Evolutionary conservation across 2,888 invertebrate species (phyloP), one percentile per base, ranked within the genome.

Genomic region (Mellilla xanthometata): DNA sequence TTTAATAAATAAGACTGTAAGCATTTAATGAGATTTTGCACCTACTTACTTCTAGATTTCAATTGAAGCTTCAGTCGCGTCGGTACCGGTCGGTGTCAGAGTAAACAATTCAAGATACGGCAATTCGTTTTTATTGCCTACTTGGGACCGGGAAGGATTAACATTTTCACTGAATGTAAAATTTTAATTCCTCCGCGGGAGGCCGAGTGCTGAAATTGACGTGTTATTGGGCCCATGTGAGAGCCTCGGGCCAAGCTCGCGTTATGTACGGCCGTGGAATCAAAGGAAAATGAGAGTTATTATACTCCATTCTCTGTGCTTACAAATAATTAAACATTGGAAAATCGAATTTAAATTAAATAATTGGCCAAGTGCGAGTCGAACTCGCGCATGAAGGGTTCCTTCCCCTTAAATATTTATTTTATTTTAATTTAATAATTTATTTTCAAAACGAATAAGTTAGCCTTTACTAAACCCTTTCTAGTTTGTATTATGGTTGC

Each of bases 101-200:
- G 69, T 76, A 76, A 78, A 77, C 76, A 79, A 77, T 81, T 79
- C 74, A 81, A 81, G 82, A 81, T 78, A 74, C 72, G 60, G 69
- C 73, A 77, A 83, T 83, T 80, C 68, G 73, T 76, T 84, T 84
- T 84, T 80, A 84, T 79, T 67, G 73, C 68, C 66, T 72, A 64
- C 73, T 65, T 68, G 82, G 82, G 81, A 81, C 76, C 67, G 68
- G 65, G 66, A 80, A 76, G 78, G 81, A 82, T 85, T 84, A 85
- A 81, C 76, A 79, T 84, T 83, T 82, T 77, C 76, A 72, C 72
- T 79, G 76, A 60, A 81, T 80, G 76, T 85, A 76, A 81, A 86
- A 85, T 84, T 84, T 84, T 84, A 83, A 85, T 85, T 81, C 79
- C 64, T 68, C 58, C 60, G 73, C 78, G 72, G 76, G 73, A 79